Percentiles rank a stretch among this genome's conserved stretches.
phyloP scores from a whole-genome alignment of 2,888 invertebrate genomes.

The Scaptomyza flava region DNA sequence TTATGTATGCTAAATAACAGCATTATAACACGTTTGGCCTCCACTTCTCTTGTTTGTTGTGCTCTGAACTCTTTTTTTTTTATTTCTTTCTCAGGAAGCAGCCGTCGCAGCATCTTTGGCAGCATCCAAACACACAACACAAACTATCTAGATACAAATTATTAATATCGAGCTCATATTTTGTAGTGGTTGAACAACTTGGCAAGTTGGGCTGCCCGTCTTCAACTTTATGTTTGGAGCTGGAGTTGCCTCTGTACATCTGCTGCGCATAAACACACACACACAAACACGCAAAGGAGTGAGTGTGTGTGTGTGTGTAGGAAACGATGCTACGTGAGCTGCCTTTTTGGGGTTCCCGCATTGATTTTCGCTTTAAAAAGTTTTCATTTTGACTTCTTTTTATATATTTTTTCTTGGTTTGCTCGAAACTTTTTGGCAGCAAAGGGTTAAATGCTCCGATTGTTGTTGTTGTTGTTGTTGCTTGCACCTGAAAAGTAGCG shows the following conservation, averaged over 20 bases:
- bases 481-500: constrained; percentile 63
- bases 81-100: constrained; percentile 64
- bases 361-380: constrained; percentile 70
- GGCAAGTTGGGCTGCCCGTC: constrained; percentile 66
- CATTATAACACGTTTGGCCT: constrained; percentile 38
- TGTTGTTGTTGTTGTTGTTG: constrained; percentile 30
- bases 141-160: constrained; percentile 81
- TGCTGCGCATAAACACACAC: constrained; percentile 73
- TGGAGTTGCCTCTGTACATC: constrained; percentile 64
- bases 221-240: constrained; percentile 39
- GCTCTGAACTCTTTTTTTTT: constrained; percentile 1
- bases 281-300: constrained; percentile 30
- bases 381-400: constrained; percentile 15
- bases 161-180: constrained; percentile 81
- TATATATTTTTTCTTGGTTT: constrained; percentile 22
- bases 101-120: constrained; percentile 62
- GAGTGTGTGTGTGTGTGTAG: constrained; percentile 38
- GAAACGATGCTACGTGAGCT: constrained; percentile 60
- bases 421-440: constrained; percentile 52
- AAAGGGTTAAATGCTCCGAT: constrained; percentile 72
- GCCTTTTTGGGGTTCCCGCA: constrained; percentile 53
- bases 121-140: constrained; percentile 13
- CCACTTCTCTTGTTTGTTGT: constrained; percentile 12
- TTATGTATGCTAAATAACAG: constrained; percentile 37
- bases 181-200: constrained; percentile 68